Conservation (phyloP, 1,140 invertebrate species). For the Drosophila murphyi region DNA sequence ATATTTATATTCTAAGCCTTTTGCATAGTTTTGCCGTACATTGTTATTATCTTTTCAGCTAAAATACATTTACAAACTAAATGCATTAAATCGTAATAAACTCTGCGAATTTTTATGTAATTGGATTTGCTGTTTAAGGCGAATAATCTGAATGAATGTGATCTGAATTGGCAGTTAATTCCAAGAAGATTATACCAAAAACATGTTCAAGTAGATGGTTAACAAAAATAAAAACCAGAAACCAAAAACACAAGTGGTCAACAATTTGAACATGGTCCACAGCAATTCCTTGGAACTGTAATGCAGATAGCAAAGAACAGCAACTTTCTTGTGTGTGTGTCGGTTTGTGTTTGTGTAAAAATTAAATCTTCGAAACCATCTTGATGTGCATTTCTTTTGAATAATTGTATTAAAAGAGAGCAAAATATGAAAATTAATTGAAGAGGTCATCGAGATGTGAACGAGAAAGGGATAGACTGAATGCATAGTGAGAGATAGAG, state of each 20-base stretch:
- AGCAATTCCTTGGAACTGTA: neutral
- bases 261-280: neutral
- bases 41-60: too few species aligned
- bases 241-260: neutral
- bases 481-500: too few species aligned
- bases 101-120: too few species aligned
- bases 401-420: conserved; percentile 7
- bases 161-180: neutral
- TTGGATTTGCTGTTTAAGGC: too few species aligned
- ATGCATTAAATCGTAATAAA: too few species aligned
- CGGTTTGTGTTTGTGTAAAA: too few species aligned
- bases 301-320: neutral
- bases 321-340: neutral
- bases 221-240: too few species aligned
- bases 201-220: too few species aligned
- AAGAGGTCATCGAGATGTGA: conserved; percentile 41
- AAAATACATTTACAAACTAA: too few species aligned
- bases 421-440: conserved; percentile 29
- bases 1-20: too few species aligned
- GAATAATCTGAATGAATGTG: neutral
- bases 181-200: neutral
- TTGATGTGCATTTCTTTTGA: conserved; percentile 31
- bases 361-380: neutral
- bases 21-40: too few species aligned
- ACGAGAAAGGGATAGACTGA: too few species aligned